These are phyloP conservation scores for Sebastolobus alascanus DNA, from an alignment of 2,797 vertebrate genomes.

Conservation along the genomic window DNA sequence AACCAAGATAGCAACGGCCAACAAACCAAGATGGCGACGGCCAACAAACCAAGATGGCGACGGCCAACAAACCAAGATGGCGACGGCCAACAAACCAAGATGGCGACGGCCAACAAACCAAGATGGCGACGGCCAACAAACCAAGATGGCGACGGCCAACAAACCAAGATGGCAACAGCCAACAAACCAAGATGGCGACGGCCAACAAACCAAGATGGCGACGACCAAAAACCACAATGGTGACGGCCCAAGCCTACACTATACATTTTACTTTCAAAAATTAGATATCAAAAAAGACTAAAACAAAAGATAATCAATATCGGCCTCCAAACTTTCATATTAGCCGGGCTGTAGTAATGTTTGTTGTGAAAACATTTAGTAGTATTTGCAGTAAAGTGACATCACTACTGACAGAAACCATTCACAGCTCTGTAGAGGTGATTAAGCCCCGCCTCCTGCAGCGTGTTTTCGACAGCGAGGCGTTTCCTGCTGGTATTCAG, in stretches of 20 bases:
- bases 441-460: too few species aligned
- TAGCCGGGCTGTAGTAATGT: not conserved
- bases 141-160: rapidly evolving
- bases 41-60: too few species aligned
- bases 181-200: too few species aligned
- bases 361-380: not conserved
- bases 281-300: not conserved
- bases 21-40: too few species aligned
- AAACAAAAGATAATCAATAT: not conserved
- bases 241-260: too few species aligned
- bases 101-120: rapidly evolving
- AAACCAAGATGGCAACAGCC: rapidly evolving
- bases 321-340: not conserved
- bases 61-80: too few species aligned
- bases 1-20: too few species aligned
- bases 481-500: constrained; percentile 37
- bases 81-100: rapidly evolving
- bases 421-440: not conserved
- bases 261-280: not conserved
- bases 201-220: too few species aligned
- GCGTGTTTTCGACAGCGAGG: constrained; percentile 3
- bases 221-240: too few species aligned
- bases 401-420: not conserved
- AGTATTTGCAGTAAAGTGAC: not conserved
- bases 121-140: too few species aligned